Percentiles rank a stretch among this genome's conserved stretches.
Conservation (phyloP, 2,888 invertebrate species). For the Acanthococcus lagerstroemiae region DNA sequence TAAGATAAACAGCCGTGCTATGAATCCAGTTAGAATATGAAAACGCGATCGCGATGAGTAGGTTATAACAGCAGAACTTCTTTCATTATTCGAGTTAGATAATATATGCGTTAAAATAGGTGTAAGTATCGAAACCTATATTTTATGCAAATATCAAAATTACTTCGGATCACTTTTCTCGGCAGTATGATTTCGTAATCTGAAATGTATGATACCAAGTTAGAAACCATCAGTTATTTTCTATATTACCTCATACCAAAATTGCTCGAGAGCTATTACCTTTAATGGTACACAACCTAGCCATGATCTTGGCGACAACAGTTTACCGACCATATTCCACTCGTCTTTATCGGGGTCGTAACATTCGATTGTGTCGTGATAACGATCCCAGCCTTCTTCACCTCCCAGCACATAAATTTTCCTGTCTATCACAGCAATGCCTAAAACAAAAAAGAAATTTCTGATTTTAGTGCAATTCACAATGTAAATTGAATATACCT, state of each 20-base stretch:
- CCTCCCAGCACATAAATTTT: slow-evolving; percentile 46
- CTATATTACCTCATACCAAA: neutral
- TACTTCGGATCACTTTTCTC: neutral
- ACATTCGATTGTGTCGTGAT: slow-evolving; percentile 46
- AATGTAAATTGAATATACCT: too few relatives aligned
- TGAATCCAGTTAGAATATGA: too few relatives aligned
- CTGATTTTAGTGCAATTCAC: too few relatives aligned
- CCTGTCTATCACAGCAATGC: slow-evolving; percentile 44
- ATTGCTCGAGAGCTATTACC: too few relatives aligned
- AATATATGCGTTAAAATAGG: neutral
- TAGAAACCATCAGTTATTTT: neutral
- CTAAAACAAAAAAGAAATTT: slow-evolving; percentile 37
- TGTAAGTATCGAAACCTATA: too few relatives aligned
- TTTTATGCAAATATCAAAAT: neutral
- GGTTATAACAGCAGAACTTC: too few relatives aligned
- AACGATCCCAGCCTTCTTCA: slow-evolving; percentile 47
- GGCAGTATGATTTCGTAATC: neutral
- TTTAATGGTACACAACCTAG: slow-evolving; percentile 44
- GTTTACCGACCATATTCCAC: slow-evolving; percentile 44
- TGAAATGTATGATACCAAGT: neutral
- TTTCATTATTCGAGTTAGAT: too few relatives aligned
- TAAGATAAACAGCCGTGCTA: too few relatives aligned
- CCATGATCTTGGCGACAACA: slow-evolving; percentile 46
- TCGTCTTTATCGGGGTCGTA: slow-evolving; percentile 42
- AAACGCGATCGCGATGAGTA: too few relatives aligned